Evolutionary conservation across 2,888 invertebrate genomes (phyloP).

Genomic region (Halocaridina rubra): DNA sequence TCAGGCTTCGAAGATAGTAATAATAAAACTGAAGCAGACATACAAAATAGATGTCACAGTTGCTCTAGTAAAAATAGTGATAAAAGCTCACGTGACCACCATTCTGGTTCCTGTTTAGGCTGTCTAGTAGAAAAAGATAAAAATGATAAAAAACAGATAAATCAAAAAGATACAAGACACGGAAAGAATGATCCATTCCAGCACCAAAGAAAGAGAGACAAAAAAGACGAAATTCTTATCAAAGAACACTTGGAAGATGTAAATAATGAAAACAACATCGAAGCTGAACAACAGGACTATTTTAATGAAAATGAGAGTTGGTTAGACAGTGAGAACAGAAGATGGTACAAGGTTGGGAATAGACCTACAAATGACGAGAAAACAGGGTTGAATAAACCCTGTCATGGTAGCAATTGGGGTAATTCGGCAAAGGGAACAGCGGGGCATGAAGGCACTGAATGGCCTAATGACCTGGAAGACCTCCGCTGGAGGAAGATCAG

Average conservation of each 20-base stretch:
- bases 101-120: conserved; percentile 1
- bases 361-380: background rate
- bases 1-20: no score
- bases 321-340: background rate
- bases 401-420: background rate
- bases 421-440: background rate
- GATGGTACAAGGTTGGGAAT: conserved; percentile 3
- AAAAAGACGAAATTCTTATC: background rate
- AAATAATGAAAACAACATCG: no score
- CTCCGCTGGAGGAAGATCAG: background rate
- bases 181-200: no score
- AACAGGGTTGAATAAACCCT: background rate
- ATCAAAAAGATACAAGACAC: background rate
- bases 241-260: no score
- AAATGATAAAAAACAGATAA: background rate
- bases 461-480: background rate
- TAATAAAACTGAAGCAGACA: no score
- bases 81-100: no score
- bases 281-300: background rate
- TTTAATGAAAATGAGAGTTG: background rate
- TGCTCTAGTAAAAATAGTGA: no score
- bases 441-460: background rate
- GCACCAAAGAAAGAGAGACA: background rate
- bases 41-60: no score
- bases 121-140: conserved; percentile 28